These are phyloP conservation scores for Galeopterus variegatus DNA, from an alignment of 2,113 vertebrate species.

Conservation along the genomic window DNA sequence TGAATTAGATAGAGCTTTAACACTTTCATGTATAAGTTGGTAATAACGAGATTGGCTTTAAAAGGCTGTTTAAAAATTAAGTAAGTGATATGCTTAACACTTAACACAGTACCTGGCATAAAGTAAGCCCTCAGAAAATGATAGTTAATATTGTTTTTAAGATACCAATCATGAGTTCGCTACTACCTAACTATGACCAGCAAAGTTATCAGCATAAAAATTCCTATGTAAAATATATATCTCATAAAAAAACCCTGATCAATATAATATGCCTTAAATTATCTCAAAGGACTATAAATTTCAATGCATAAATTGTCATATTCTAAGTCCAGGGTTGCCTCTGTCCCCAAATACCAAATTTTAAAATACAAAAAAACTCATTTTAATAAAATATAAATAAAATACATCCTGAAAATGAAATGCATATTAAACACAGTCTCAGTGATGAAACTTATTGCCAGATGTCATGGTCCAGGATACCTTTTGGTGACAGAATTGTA, in stretches of 20 bases:
- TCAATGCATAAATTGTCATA: not conserved
- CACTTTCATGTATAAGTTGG: not conserved
- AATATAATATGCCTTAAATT: not conserved
- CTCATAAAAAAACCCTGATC: not conserved
- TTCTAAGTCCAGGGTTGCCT: not conserved
- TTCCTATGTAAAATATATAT: not conserved
- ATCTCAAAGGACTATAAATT: constrained; percentile 22
- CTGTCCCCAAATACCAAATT: not conserved
- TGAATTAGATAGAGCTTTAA: not conserved
- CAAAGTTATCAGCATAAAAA: constrained; percentile 19
- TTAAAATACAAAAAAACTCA: not conserved
- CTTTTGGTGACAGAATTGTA: not conserved
- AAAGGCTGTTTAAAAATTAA: constrained; percentile 2
- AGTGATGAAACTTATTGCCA: not conserved
- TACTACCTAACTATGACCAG: not conserved
- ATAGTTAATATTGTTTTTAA: not conserved
- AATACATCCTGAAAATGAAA: not conserved
- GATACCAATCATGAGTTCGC: not conserved
- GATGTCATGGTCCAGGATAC: not conserved
- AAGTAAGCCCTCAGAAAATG: not conserved
- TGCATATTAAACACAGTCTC: not conserved
- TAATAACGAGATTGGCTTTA: constrained; percentile 45
- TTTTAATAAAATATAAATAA: constrained; percentile 47
- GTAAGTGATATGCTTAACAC: not conserved
- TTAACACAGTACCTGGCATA: not conserved